Percentiles rank a stretch among this genome's conserved stretches.
These are phyloP conservation scores for Pholis gunnellus DNA, from an alignment of 2,113 vertebrate genomes.

Conservation along the genomic window DNA sequence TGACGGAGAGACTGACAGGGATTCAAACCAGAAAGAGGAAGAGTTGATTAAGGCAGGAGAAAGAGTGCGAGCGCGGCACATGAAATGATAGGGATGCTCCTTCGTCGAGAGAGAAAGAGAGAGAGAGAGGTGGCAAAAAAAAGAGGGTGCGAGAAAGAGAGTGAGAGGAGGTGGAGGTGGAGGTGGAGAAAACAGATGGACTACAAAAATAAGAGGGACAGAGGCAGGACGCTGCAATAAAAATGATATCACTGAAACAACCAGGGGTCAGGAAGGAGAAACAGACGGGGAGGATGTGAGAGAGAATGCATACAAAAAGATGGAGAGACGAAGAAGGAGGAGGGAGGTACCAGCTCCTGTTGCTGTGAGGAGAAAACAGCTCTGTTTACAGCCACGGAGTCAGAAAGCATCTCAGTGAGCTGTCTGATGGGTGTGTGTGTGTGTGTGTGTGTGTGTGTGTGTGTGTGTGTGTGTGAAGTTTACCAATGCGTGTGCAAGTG, in stretches of 20 bases:
- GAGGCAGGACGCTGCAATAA: slow-evolving; percentile 32
- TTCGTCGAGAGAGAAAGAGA: slow-evolving; percentile 4
- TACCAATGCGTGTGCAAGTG: neutral
- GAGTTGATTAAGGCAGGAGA: slow-evolving; percentile 40
- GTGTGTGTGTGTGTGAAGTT: slow-evolving; percentile 47
- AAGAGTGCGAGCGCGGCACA: slow-evolving; percentile 14
- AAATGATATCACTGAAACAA: slow-evolving; percentile 34
- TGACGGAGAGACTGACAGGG: slow-evolving; percentile 69
- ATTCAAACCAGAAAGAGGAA: slow-evolving; percentile 25
- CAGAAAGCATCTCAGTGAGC: slow-evolving; percentile 30
- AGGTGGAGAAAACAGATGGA: slow-evolving; percentile 58
- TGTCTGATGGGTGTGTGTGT: slow-evolving; percentile 15
- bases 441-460: slow-evolving; percentile 2
- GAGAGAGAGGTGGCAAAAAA: slow-evolving; percentile 20
- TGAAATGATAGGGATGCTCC: slow-evolving; percentile 9
- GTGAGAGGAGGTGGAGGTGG: slow-evolving; percentile 46
- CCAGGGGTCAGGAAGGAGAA: slow-evolving; percentile 23
- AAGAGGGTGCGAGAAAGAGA: slow-evolving; percentile 34
- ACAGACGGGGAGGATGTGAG: neutral
- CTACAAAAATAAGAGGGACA: slow-evolving; percentile 25
- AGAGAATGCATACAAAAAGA: slow-evolving; percentile 23
- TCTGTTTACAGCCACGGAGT: slow-evolving; percentile 53
- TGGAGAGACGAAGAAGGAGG: slow-evolving; percentile 11
- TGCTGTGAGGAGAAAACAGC: slow-evolving; percentile 46
- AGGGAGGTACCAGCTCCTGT: slow-evolving; percentile 53